Evolutionary conservation across 2,113 vertebrate species (phyloP).

Genomic region (Labeo catla): DNA sequence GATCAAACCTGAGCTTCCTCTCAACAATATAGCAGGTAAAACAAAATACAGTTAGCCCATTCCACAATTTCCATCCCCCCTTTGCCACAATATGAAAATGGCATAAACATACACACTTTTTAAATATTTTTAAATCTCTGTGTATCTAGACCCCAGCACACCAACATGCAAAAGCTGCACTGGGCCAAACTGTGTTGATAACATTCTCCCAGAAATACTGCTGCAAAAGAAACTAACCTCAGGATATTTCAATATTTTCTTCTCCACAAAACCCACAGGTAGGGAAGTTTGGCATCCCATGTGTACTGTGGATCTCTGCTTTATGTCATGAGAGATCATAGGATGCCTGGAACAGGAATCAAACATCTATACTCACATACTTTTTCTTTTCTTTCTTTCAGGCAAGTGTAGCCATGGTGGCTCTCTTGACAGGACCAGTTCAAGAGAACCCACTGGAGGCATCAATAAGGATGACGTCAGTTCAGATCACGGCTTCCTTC

Average conservation of each 20-base stretch:
- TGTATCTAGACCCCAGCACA: not conserved
- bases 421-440: not conserved
- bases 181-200: not conserved
- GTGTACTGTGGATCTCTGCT: not conserved
- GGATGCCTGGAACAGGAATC: not conserved
- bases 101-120: no score
- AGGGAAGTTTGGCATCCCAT: no score
- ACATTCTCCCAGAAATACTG: slow-evolving; percentile 30
- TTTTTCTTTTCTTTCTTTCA: no score
- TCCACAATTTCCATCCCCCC: not conserved
- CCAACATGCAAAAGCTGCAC: slow-evolving; percentile 27
- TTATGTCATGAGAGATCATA: not conserved
- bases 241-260: slow-evolving; percentile 4
- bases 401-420: slow-evolving; percentile 46
- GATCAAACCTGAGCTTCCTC: not conserved
- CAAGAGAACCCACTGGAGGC: slow-evolving; percentile 11
- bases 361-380: not conserved
- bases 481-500: not conserved
- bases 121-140: no score
- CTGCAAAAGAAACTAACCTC: slow-evolving; percentile 31
- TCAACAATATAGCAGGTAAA: slow-evolving; percentile 28
- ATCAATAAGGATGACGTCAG: slow-evolving; percentile 35
- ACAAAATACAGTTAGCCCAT: not conserved
- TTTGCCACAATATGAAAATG: not conserved
- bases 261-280: not conserved